Base-by-base conservation (phyloP, 2,888 invertebrate genomes). In the Crossocerus cetratus region DNA sequence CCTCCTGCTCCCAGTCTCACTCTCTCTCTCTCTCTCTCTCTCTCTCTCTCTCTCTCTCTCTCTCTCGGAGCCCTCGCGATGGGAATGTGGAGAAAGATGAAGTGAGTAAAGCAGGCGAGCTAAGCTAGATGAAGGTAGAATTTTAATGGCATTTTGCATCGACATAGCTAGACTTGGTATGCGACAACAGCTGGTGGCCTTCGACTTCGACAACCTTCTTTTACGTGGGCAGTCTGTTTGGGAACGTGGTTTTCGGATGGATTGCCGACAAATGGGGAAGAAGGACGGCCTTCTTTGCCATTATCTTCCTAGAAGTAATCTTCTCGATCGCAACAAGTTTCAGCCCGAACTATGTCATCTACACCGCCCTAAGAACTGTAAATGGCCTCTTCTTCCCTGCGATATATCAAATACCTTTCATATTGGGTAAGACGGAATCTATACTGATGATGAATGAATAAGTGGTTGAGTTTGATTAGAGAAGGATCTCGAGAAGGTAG, bases 251-350 rank as follows among this genome's bases (percentile, higher is more conserved):
- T 65, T 94, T 94, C 80, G 94, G 94, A 32, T 93, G 93, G 92
- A 93, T 94, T 87, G 94, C 94, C 16, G 94, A 94, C 87, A 93
- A 94, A 86, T 94, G 93, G 88, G 94, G 94, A 23, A 91, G 94
- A 54, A 91, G 94, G 56, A 91, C 92, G 14, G 92, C 94, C 20
- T 94, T 94, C 67, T 91, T 94, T 63, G 88, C 93, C 16, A 93
- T 94, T 91, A 91, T 94, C 8, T 90, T 92, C 74, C 88, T 93
- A 45, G 93, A 94, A 86, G 93, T 94, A 0, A 91, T 93, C 13
- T 87, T 94, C 62, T 92, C 94, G 0, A 93, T 94, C 21, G 91
- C 92, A 1, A 92, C 93, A 4, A 92, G 94, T 5, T 93, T 94
- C 86, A 91, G 93, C 8, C 91, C 91, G 0, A 91, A 92, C 21